Evolutionary conservation across 1,140 invertebrate species (phyloP).

Genomic region (Ceratina calcarata): DNA sequence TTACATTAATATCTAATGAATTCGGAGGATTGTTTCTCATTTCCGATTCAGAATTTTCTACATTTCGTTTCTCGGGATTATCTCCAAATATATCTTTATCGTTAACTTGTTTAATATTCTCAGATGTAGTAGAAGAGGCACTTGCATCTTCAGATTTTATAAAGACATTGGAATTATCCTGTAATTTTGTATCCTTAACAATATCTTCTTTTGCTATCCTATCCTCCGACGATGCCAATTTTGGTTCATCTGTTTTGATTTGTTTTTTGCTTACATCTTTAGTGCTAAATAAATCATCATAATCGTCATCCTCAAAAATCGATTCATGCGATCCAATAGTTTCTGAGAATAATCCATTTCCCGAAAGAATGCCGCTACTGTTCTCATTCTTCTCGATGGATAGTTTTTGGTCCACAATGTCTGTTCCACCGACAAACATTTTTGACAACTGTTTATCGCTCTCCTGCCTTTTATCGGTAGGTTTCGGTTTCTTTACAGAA

Average conservation of each 20-base stretch:
- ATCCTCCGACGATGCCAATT: not conserved
- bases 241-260: not conserved
- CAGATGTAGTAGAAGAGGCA: not conserved
- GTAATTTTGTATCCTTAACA: not conserved
- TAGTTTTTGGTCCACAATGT: constrained; percentile 7
- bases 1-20: constrained; percentile 62
- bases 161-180: not conserved
- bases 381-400: constrained; percentile 29
- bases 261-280: constrained; percentile 14
- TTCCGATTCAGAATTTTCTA: constrained; percentile 7
- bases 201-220: not conserved
- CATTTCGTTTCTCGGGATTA: not conserved
- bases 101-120: not conserved
- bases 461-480: not conserved
- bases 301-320: constrained; percentile 70
- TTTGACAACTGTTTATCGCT: not conserved
- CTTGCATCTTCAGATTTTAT: not conserved
- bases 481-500: constrained; percentile 4
- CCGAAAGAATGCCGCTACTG: constrained; percentile 18
- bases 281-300: constrained; percentile 66
- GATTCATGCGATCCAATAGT: constrained; percentile 27
- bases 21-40: constrained; percentile 69
- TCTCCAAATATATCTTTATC: not conserved
- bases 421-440: not conserved
- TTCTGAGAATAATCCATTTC: constrained; percentile 32